Conservation (phyloP, 2,888 invertebrate genomes). For the Galeruca laticollis region DNA sequence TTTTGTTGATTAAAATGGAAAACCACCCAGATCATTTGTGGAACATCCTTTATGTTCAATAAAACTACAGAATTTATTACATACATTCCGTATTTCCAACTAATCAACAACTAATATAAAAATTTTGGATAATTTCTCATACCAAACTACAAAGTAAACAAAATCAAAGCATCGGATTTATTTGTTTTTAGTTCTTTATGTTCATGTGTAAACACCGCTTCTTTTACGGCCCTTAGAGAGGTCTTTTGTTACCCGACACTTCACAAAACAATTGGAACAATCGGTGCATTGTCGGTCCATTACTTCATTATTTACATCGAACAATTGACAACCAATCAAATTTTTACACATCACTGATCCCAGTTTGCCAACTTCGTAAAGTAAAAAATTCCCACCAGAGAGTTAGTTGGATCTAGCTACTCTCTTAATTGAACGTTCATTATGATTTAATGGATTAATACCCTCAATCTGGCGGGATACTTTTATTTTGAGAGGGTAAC, state of each 20-base stretch:
- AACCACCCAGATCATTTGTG: too few relatives aligned
- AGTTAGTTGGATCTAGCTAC: slow-evolving; percentile 15
- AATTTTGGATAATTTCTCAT: not conserved
- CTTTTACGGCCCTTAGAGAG: slow-evolving; percentile 3
- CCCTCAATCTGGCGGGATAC: not conserved
- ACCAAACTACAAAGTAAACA: not conserved
- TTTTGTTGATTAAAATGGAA: too few relatives aligned
- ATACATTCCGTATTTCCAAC: too few relatives aligned
- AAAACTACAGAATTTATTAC: too few relatives aligned
- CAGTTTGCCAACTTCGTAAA: slow-evolving; percentile 28
- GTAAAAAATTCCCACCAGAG: slow-evolving; percentile 16
- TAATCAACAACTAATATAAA: not conserved
- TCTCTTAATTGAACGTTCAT: slow-evolving; percentile 20
- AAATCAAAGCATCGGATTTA: not conserved
- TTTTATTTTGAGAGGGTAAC: not conserved
- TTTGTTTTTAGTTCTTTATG: slow-evolving; percentile 3
- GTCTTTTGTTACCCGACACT: slow-evolving; percentile 11
- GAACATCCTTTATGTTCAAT: too few relatives aligned
- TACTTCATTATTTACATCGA: slow-evolving; percentile 32
- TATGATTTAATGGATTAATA: slow-evolving; percentile 9
- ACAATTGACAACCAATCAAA: slow-evolving; percentile 37
- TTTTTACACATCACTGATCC: slow-evolving; percentile 27
- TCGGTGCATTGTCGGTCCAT: slow-evolving; percentile 14
- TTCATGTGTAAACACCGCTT: not conserved
- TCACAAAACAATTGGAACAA: slow-evolving; percentile 22